Conservation (phyloP, 30 jellyfish, hydroid and myxozoan species). For the Hydra vulgaris region DNA sequence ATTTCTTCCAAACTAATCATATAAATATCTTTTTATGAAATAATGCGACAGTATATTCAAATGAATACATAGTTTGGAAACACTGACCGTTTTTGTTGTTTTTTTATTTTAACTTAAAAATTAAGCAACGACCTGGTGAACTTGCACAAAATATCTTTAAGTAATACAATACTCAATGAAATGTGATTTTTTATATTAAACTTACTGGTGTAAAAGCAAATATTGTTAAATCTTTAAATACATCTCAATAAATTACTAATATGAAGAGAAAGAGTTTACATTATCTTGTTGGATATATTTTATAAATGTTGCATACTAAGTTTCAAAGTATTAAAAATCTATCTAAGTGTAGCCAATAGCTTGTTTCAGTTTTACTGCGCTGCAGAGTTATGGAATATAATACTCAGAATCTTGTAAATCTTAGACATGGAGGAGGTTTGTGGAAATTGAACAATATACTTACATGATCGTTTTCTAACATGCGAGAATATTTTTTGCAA, state of each 20-base stretch:
- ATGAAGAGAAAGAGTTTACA: background rate
- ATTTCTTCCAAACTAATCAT: too few relatives aligned
- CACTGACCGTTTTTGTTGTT: too few relatives aligned
- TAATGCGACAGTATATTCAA: too few relatives aligned
- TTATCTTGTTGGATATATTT: background rate
- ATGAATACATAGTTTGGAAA: too few relatives aligned
- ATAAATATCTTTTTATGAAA: too few relatives aligned
- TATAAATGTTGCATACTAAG: background rate
- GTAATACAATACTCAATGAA: background rate
- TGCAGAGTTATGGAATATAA: background rate
- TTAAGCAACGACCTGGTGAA: too few relatives aligned
- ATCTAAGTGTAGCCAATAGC: background rate
- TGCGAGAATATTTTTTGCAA: background rate
- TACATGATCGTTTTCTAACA: background rate
- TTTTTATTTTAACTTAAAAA: too few relatives aligned
- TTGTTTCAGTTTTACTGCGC: background rate
- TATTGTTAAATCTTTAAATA: background rate
- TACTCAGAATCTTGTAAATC: background rate
- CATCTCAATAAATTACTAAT: background rate
- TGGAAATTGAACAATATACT: background rate
- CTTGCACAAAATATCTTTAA: too few relatives aligned
- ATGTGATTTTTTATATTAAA: background rate
- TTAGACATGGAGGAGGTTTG: background rate
- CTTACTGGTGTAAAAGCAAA: background rate
- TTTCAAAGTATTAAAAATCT: background rate